These are phyloP conservation scores for Drosophila quasianomalipes DNA, from an alignment of 2,888 invertebrate genomes.

Conservation along the genomic window DNA sequence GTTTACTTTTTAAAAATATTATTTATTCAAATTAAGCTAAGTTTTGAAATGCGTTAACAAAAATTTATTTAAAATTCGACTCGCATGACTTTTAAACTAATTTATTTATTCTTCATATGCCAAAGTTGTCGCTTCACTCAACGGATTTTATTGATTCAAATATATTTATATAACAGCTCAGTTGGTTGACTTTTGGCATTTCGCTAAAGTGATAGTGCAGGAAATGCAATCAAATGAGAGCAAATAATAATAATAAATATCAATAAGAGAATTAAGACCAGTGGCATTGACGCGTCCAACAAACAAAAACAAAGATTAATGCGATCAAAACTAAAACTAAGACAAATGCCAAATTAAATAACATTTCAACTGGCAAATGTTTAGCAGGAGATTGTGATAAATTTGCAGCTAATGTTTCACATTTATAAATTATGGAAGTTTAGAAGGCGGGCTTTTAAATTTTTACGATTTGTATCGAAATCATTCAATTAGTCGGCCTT, in stretches of 20 bases:
- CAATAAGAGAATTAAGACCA: constrained; percentile 59
- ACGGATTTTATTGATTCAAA: neutral
- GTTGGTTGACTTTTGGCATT: constrained; percentile 39
- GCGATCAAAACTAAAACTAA: constrained; percentile 44
- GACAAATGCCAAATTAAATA: constrained; percentile 51
- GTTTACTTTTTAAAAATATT: neutral
- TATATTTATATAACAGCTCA: constrained; percentile 45
- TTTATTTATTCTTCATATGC: constrained; percentile 19
- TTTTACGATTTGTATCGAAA: constrained; percentile 68
- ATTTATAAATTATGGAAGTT: constrained; percentile 46
- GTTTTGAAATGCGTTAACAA: neutral
- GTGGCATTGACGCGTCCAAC: constrained; percentile 70
- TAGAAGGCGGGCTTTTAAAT: constrained; percentile 28
- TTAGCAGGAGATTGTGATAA: constrained; percentile 46
- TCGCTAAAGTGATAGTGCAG: constrained; percentile 35
- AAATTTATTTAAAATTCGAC: constrained; percentile 14
- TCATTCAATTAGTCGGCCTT: constrained; percentile 74
- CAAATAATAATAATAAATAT: constrained; percentile 13
- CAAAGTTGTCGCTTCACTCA: constrained; percentile 21
- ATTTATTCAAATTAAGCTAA: neutral
- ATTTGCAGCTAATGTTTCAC: constrained; percentile 51
- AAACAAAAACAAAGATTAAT: constrained; percentile 65
- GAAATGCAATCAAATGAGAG: constrained; percentile 51
- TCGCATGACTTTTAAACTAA: constrained; percentile 21
- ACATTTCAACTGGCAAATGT: constrained; percentile 43